Conservation (phyloP, 2,797 vertebrate genomes). For the Pterois miles region DNA sequence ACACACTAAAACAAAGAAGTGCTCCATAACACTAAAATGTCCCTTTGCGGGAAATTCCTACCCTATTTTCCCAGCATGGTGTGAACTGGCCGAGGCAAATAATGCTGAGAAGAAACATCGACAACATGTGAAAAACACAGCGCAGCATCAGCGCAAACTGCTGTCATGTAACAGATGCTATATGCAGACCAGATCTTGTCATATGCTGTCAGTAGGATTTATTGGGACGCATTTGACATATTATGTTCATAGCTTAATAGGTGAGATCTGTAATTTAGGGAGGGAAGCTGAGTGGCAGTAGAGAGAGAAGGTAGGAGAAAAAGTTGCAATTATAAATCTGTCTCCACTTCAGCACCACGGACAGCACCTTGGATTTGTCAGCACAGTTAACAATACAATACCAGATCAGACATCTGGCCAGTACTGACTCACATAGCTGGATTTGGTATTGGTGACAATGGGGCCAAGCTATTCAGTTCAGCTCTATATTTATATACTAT, state of each 20-base stretch:
- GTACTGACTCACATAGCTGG: too few relatives aligned
- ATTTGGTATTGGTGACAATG: too few relatives aligned
- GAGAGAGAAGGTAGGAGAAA: too few relatives aligned
- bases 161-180: constrained; percentile 1
- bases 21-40: not conserved
- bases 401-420: too few relatives aligned
- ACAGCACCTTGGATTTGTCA: too few relatives aligned
- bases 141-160: not conserved
- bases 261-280: not conserved
- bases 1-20: not conserved
- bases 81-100: not conserved
- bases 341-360: too few relatives aligned
- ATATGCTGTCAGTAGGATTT: not conserved
- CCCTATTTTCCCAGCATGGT: not conserved
- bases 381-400: too few relatives aligned
- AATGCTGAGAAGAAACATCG: not conserved
- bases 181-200: not conserved
- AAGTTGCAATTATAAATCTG: too few relatives aligned
- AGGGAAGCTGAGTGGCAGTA: not conserved
- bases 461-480: too few relatives aligned
- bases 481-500: too few relatives aligned
- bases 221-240: not conserved
- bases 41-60: not conserved
- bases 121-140: too few relatives aligned
- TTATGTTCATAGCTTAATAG: not conserved